These are phyloP conservation scores for Pempheris klunzingeri DNA, from an alignment of 2,797 vertebrate genomes.

Conservation along the genomic window DNA sequence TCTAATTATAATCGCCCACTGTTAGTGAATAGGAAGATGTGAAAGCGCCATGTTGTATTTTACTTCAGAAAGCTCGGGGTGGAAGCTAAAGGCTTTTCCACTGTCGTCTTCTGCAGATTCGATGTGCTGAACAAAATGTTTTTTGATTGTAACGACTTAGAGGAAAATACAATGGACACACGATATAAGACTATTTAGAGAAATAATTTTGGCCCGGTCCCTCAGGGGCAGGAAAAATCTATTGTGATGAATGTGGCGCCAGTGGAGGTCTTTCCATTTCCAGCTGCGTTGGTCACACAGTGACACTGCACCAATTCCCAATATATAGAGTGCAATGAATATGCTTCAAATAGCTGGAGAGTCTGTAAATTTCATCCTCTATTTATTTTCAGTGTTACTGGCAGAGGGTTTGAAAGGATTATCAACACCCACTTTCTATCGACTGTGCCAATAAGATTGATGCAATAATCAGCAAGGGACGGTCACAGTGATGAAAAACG, in stretches of 20 bases:
- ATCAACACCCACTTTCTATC: constrained; percentile 75
- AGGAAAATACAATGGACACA: constrained; percentile 62
- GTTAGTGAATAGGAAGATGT: background rate
- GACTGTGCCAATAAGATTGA: constrained; percentile 65
- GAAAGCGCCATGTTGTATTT: background rate
- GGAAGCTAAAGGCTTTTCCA: background rate
- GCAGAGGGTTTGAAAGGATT: constrained; percentile 74
- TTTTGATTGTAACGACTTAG: constrained; percentile 45
- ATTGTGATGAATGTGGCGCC: constrained; percentile 80
- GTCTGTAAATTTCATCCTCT: constrained; percentile 63
- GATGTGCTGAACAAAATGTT: constrained; percentile 21
- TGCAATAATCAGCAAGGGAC: constrained; percentile 58
- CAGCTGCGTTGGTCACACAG: constrained; percentile 64
- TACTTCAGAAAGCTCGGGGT: background rate
- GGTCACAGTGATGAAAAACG: constrained; percentile 50
- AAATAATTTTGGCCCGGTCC: constrained; percentile 71
- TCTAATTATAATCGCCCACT: too few species aligned
- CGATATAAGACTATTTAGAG: constrained; percentile 79
- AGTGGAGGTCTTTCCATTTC: constrained; percentile 69
- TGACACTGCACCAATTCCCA: constrained; percentile 51
- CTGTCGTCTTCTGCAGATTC: constrained; percentile 9
- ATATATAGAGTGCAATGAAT: constrained; percentile 78
- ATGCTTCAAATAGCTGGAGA: constrained; percentile 65
- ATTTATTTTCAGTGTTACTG: constrained; percentile 73
- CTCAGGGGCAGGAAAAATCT: constrained; percentile 68